phyloP scores from a whole-genome alignment of 1,140 invertebrate genomes.

The Teleopsis dalmanni region DNA sequence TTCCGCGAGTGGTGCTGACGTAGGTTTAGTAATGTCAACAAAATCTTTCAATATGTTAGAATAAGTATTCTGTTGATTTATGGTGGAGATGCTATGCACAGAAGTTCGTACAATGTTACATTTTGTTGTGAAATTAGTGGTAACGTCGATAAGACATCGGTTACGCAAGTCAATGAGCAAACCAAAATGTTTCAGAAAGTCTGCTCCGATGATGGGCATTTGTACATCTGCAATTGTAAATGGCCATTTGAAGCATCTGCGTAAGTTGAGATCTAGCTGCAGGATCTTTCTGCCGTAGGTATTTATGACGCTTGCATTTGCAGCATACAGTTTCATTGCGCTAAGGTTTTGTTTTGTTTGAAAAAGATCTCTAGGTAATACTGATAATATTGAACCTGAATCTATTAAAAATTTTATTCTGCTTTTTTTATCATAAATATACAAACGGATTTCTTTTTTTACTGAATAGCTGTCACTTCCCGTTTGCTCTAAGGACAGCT shows the following conservation, averaged over 20 bases:
- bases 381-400: not conserved
- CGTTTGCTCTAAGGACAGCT: conserved; percentile 1
- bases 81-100: no score
- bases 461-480: conserved; percentile 1
- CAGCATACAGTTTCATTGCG: not conserved
- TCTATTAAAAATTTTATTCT: no score
- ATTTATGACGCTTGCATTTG: not conserved
- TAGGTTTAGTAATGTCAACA: no score
- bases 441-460: no score
- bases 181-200: not conserved
- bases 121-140: not conserved
- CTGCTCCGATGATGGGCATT: not conserved
- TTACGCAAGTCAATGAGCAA: not conserved
- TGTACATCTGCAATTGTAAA: conserved; percentile 1
- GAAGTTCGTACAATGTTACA: no score
- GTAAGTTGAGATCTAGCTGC: not conserved
- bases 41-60: no score
- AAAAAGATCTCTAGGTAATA: not conserved
- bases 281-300: not conserved
- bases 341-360: not conserved
- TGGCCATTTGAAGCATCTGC: not conserved
- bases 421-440: no score
- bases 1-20: no score
- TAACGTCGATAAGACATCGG: not conserved
- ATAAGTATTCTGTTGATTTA: no score